phyloP scores from a whole-genome alignment of 2,888 invertebrate genomes.

The Heteropelma amictum region DNA sequence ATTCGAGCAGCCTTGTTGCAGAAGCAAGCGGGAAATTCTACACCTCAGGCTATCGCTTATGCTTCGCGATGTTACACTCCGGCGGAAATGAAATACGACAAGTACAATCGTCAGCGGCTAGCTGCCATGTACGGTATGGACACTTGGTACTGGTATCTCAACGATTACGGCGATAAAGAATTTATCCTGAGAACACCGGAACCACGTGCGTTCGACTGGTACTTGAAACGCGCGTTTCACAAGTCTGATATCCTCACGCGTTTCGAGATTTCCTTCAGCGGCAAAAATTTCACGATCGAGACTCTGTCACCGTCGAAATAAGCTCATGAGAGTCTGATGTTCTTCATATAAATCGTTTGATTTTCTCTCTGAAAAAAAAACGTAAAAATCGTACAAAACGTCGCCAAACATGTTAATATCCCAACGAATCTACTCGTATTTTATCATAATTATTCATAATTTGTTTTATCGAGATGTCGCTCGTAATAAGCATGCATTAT shows the following conservation, averaged over 20 bases:
- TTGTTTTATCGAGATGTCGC: no score
- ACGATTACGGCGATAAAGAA: not conserved
- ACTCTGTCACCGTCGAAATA: not conserved
- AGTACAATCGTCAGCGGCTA: not conserved
- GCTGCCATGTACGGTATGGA: constrained; percentile 40
- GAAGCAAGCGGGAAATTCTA: not conserved
- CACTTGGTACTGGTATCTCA: constrained; percentile 38
- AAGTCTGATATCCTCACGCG: constrained; percentile 9
- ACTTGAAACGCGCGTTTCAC: not conserved
- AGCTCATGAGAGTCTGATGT: no score
- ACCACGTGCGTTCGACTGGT: constrained; percentile 42
- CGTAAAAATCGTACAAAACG: no score
- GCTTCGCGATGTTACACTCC: constrained; percentile 28
- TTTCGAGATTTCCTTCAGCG: constrained; percentile 23
- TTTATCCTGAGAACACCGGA: constrained; percentile 29
- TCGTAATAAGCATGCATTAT: no score
- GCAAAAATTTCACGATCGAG: constrained; percentile 17
- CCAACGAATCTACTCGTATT: no score
- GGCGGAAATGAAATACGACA: constrained; percentile 2
- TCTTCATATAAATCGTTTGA: no score
- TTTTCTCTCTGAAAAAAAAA: no score
- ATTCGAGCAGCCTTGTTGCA: constrained; percentile 26
- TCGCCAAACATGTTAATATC: no score
- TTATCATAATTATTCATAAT: no score
- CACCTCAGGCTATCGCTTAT: constrained; percentile 26